These are phyloP conservation scores for Brachionichthys hirsutus DNA, from an alignment of 2,113 vertebrate genomes.

Conservation along the genomic window DNA sequence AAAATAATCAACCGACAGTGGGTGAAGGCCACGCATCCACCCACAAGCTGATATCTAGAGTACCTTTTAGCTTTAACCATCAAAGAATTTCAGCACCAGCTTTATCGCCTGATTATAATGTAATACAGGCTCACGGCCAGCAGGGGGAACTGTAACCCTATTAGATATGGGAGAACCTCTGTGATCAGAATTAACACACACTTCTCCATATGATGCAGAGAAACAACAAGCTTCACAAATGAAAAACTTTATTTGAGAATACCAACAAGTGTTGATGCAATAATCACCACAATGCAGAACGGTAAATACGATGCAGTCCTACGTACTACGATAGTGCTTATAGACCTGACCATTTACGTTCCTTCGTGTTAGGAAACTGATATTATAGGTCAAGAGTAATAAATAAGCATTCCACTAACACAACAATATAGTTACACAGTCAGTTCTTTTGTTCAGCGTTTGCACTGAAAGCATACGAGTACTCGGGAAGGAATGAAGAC, in stretches of 20 bases:
- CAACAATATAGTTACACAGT: constrained; percentile 68
- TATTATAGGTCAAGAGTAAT: constrained; percentile 73
- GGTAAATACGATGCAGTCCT: constrained; percentile 74
- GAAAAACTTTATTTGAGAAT: constrained; percentile 82
- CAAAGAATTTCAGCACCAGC: no score
- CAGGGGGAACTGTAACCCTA: constrained; percentile 33
- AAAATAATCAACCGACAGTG: no score
- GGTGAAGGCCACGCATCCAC: no score
- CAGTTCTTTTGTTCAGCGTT: constrained; percentile 54
- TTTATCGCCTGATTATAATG: neutral
- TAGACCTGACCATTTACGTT: constrained; percentile 66
- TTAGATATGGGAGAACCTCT: no score
- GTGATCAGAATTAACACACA: neutral
- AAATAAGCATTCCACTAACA: constrained; percentile 83
- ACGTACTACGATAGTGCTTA: constrained; percentile 73
- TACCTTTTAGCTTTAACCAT: no score
- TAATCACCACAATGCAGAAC: constrained; percentile 80
- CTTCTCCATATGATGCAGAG: constrained; percentile 18
- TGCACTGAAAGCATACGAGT: constrained; percentile 60
- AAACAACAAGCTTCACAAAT: constrained; percentile 73
- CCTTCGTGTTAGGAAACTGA: constrained; percentile 65
- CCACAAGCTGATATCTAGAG: no score
- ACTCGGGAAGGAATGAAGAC: constrained; percentile 66
- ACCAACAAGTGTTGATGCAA: constrained; percentile 77
- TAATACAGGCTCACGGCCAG: constrained; percentile 18